Evolutionary conservation across 2,888 invertebrate genomes (phyloP).

Genomic region (Amblyjoppa proteus): DNA sequence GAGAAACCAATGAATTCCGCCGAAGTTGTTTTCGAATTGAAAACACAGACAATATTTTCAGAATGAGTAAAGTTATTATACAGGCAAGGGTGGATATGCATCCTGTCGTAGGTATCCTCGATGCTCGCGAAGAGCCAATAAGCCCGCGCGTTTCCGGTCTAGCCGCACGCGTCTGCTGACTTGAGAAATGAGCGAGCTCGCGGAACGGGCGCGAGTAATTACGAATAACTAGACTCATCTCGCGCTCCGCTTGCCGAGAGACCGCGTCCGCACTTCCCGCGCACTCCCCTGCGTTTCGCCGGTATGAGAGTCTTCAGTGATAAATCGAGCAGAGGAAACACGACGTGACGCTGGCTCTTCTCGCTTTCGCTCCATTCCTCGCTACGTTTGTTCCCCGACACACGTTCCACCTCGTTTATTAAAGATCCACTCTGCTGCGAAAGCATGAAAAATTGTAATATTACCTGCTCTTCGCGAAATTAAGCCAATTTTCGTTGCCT

Average conservation of each 20-base stretch:
- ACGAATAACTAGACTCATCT: conserved; percentile 77
- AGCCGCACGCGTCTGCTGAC: conserved; percentile 63
- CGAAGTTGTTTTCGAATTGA: too few relatives aligned
- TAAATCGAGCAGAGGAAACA: conserved; percentile 74
- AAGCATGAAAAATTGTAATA: conserved; percentile 63
- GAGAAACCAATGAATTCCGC: too few relatives aligned
- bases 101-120: conserved; percentile 22
- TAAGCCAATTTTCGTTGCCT: conserved; percentile 26
- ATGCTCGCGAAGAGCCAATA: conserved; percentile 57
- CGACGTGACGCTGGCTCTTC: conserved; percentile 59
- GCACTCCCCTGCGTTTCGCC: conserved; percentile 43
- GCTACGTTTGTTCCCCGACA: conserved; percentile 57
- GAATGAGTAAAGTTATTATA: neutral
- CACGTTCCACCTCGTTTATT: conserved; percentile 59
- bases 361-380: conserved; percentile 42
- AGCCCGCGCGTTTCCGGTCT: conserved; percentile 37
- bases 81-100: neutral
- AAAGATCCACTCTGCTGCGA: conserved; percentile 56
- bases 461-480: conserved; percentile 40
- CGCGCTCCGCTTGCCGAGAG: conserved; percentile 56
- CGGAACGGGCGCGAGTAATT: conserved; percentile 72
- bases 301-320: conserved; percentile 72
- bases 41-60: neutral
- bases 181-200: conserved; percentile 74
- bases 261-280: conserved; percentile 28